Conservation (phyloP, 2,888 invertebrate genomes). For the Monoplex corrugatus region DNA sequence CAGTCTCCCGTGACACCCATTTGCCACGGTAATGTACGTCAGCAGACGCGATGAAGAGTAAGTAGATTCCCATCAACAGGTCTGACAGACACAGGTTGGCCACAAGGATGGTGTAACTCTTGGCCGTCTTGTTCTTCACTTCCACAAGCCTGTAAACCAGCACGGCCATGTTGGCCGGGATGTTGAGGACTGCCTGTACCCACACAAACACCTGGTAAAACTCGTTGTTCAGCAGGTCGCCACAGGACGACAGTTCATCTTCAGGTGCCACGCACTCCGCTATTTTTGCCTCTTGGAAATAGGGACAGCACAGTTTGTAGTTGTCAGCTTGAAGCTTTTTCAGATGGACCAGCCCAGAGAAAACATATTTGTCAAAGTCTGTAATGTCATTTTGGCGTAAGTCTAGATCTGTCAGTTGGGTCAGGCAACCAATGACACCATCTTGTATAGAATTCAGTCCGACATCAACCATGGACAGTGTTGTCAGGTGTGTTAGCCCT, state of each 20-base stretch:
- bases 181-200: slow-evolving; percentile 46
- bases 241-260: slow-evolving; percentile 53
- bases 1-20: slow-evolving; percentile 34
- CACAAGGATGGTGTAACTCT: slow-evolving; percentile 50
- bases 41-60: slow-evolving; percentile 53
- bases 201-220: slow-evolving; percentile 45
- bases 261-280: slow-evolving; percentile 40
- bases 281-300: slow-evolving; percentile 28
- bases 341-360: background rate
- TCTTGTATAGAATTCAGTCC: slow-evolving; percentile 24
- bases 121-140: slow-evolving; percentile 17
- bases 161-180: slow-evolving; percentile 49
- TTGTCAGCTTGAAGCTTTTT: slow-evolving; percentile 44
- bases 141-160: slow-evolving; percentile 48
- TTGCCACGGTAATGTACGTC: slow-evolving; percentile 48
- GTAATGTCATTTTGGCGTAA: slow-evolving; percentile 20
- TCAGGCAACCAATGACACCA: slow-evolving; percentile 3
- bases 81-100: slow-evolving; percentile 52
- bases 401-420: slow-evolving; percentile 41
- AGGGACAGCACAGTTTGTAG: slow-evolving; percentile 50
- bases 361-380: slow-evolving; percentile 25
- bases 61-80: slow-evolving; percentile 52
- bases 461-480: background rate
- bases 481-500: slow-evolving; percentile 25
- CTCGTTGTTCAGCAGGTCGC: slow-evolving; percentile 43